Evolutionary conservation across 2,113 vertebrate genomes (phyloP), one percentile per base, ranked within the genome.

Genomic region (Arvicanthis niloticus): DNA sequence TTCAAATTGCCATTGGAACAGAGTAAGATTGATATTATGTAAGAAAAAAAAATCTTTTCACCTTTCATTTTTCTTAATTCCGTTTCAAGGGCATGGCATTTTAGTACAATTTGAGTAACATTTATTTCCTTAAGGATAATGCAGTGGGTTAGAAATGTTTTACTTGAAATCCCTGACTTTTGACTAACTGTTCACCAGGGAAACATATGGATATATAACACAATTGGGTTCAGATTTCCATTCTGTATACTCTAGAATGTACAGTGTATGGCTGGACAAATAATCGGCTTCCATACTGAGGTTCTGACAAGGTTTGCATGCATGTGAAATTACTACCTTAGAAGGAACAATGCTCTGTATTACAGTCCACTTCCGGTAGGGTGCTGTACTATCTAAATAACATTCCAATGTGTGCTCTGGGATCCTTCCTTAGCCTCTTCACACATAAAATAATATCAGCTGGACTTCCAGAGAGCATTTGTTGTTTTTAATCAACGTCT

Each of bases 131-230:
- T 91, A 82, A 92, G 77, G 81, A 82, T 58, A 90, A 16, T 15
- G 51, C 37, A 82, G 80, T 29, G 45, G 67, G 89, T 97, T 92
- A 91, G 51, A 53, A 96, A 92, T 92, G 72, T 73, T 95, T 95
- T 80, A 37, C 85, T 93, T 67, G 42, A 96, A 89, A 90, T 92
- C 42, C 40, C 53, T 93, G 84, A 40, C 75, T 93, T 88, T 95
- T 76, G 81, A 78, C 73, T 80, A 88, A 90, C 45, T 91, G 37
- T 26, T 93, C 78, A 80, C 9, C 40, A 70, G 37, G 85, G 70
- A 81, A 77, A 84, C 15, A 48, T n/a, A 24, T 48, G 1, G 34
- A 51, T 67, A 76, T 85, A 42, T 73, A 86, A 96, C 60, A 67
- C 24, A 42, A 11, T 62, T 89, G 8, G 67, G 34, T 37, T 93